Evolutionary conservation across 2,797 vertebrate genomes (phyloP).

Genomic region (Paramormyrops hopkinsi): DNA sequence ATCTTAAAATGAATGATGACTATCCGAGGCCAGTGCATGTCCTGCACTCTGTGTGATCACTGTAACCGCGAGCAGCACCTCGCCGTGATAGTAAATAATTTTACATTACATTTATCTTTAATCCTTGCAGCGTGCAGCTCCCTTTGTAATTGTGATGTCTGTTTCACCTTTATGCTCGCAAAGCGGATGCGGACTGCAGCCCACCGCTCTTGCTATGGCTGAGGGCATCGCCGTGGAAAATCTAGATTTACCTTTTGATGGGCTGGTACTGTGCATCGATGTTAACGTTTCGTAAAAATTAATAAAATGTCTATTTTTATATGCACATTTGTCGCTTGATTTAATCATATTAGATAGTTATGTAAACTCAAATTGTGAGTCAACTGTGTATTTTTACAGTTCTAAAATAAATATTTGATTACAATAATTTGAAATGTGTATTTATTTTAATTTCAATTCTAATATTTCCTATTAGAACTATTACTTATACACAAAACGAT

Average conservation of each 20-base stretch:
- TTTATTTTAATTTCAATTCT: not conserved
- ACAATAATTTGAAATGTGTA: not conserved
- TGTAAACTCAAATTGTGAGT: not conserved
- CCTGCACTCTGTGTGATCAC: not conserved
- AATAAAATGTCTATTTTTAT: not conserved
- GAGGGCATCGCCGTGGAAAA: not conserved
- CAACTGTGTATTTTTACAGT: not conserved
- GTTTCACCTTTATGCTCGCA: not conserved
- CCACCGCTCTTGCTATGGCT: not conserved
- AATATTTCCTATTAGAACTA: not conserved
- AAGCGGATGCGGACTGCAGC: not conserved
- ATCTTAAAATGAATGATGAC: not conserved
- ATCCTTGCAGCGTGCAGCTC: not conserved
- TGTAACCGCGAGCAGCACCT: not conserved
- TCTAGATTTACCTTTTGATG: not conserved
- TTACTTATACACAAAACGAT: constrained; percentile 16
- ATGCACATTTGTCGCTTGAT: not conserved
- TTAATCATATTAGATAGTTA: not conserved
- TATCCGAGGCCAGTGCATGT: not conserved
- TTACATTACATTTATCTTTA: not conserved
- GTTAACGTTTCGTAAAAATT: not conserved
- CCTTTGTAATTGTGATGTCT: not conserved
- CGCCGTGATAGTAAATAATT: not conserved
- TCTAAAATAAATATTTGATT: constrained; percentile 12
- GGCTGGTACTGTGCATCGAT: not conserved